phyloP scores from a whole-genome alignment of 2,113 vertebrate genomes.

The Irena cyanogastra region DNA sequence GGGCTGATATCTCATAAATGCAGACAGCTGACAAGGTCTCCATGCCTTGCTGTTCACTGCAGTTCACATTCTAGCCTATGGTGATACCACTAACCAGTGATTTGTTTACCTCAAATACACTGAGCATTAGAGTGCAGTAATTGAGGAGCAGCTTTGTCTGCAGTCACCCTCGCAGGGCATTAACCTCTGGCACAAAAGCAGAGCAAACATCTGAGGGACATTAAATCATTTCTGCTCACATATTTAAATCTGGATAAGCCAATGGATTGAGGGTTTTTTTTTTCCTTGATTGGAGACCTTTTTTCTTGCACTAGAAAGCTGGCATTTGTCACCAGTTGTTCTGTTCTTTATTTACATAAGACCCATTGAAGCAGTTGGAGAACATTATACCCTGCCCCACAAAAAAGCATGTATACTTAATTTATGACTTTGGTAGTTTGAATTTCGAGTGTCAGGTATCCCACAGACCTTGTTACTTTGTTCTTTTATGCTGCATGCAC shows the following conservation, averaged over 20 bases:
- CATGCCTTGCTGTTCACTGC: background rate
- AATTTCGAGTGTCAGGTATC: slow-evolving; percentile 28
- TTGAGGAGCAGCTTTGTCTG: background rate
- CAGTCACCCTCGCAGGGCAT: background rate
- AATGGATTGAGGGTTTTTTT: background rate
- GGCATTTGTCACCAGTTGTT: background rate
- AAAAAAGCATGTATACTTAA: background rate
- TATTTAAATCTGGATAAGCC: background rate
- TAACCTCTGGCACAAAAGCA: background rate
- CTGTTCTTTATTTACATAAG: slow-evolving; percentile 15
- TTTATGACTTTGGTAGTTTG: slow-evolving; percentile 37
- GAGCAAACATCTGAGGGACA: background rate
- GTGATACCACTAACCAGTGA: background rate
- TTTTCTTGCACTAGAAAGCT: background rate
- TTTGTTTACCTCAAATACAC: background rate
- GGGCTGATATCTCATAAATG: background rate
- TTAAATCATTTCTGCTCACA: background rate
- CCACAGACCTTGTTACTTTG: slow-evolving; percentile 7
- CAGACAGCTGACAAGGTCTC: background rate
- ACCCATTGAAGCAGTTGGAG: slow-evolving; percentile 5
- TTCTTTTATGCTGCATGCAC: background rate
- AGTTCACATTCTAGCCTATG: background rate
- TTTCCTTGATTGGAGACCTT: background rate
- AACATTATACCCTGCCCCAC: background rate
- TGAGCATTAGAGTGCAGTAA: background rate